Evolutionary conservation across 2,113 vertebrate species (phyloP).

Genomic region (Haliaeetus leucogaster): DNA sequence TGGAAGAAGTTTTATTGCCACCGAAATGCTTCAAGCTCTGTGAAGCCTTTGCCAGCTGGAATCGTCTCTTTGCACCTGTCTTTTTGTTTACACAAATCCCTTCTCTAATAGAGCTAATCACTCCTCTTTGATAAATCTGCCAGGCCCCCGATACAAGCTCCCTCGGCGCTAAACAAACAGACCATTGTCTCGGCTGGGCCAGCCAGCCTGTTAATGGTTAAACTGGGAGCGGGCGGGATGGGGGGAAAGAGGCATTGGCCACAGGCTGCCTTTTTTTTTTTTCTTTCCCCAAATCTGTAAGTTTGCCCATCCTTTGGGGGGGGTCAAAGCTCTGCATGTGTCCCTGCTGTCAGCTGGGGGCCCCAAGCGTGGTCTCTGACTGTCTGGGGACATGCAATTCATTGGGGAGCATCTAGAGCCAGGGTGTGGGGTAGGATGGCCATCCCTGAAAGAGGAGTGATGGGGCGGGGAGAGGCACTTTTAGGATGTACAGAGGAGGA

Average conservation of each 20-base stretch:
- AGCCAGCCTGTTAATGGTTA: constrained; percentile 79
- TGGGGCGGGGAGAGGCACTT: not conserved
- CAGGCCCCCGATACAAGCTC: constrained; percentile 73
- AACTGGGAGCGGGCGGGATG: constrained; percentile 16
- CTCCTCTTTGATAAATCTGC: constrained; percentile 83
- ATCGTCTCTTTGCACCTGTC: constrained; percentile 82
- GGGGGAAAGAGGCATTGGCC: not conserved
- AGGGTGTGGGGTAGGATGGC: rapidly evolving
- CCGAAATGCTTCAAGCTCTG: constrained; percentile 66
- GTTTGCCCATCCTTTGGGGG: not conserved
- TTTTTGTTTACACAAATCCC: constrained; percentile 88
- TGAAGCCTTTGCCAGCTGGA: constrained; percentile 77
- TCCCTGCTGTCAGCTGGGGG: not conserved
- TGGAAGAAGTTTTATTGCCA: constrained; percentile 75
- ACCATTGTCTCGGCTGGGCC: constrained; percentile 65
- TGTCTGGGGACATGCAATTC: not conserved
- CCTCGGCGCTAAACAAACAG: constrained; percentile 70
- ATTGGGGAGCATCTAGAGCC: not conserved
- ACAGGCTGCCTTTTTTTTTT: not conserved
- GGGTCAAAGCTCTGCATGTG: not conserved
- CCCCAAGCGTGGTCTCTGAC: rapidly evolving
- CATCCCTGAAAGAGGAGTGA: not conserved
- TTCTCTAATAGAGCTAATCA: constrained; percentile 86
- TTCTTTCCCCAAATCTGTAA: not conserved
- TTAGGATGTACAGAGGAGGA: not conserved